Conservation (phyloP, 2,113 vertebrate genomes). For the Scophthalmus maximus region DNA sequence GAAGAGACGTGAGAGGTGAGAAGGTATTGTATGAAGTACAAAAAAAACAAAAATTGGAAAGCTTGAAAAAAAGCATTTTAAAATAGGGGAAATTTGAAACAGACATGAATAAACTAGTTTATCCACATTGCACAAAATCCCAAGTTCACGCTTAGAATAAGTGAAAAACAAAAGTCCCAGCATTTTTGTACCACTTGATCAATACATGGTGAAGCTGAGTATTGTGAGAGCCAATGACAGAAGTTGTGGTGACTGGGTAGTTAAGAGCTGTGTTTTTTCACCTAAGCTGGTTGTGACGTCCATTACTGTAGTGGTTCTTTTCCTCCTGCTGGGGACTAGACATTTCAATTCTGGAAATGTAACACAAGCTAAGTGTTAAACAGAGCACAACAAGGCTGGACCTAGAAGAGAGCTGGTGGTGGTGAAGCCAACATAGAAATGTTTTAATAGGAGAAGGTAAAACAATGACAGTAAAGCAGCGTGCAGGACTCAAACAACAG, state of each 20-base stretch:
- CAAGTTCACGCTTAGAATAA: too few relatives aligned
- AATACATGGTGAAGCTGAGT: too few relatives aligned
- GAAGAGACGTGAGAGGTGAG: not conserved
- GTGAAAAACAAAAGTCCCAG: too few relatives aligned
- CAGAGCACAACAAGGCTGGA: too few relatives aligned
- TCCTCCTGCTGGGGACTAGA: constrained; percentile 13
- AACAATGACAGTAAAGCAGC: not conserved
- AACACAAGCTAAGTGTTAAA: not conserved
- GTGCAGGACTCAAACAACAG: constrained; percentile 74
- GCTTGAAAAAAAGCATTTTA: not conserved
- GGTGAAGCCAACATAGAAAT: too few relatives aligned
- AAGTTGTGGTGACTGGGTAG: fast-evolving
- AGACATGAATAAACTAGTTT: too few relatives aligned
- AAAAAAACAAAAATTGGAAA: too few relatives aligned
- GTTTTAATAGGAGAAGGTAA: too few relatives aligned
- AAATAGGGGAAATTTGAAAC: not conserved
- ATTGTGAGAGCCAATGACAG: too few relatives aligned
- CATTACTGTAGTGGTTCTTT: constrained; percentile 54
- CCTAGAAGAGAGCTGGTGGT: too few relatives aligned
- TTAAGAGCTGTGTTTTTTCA: constrained; percentile 30
- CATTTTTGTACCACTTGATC: too few relatives aligned
- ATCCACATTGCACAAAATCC: too few relatives aligned
- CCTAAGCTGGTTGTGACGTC: constrained; percentile 67
- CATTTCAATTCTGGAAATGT: constrained; percentile 75
- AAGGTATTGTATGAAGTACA: not conserved